A percentile compares a stretch with the other conserved stretches of the same genome.
phyloP scores from a whole-genome alignment of 2,113 vertebrate species.

The Pungitius pungitius region DNA sequence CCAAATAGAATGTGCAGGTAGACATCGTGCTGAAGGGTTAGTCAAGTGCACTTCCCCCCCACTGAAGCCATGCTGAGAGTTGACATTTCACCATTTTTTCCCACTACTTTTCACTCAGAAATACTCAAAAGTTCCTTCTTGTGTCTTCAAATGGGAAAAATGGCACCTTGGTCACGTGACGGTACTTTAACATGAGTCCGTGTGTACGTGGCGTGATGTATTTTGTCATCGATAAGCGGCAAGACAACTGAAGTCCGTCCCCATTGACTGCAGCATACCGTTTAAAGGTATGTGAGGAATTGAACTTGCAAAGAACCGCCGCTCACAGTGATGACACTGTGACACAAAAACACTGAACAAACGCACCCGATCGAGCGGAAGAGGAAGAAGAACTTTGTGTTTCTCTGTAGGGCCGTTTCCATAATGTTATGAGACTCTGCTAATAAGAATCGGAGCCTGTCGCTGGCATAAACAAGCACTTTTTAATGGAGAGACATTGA shows the following conservation, averaged over 20 bases:
- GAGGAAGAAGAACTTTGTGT: neutral
- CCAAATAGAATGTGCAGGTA: neutral
- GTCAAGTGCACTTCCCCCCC: neutral
- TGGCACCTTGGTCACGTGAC: neutral
- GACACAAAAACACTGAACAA: no score
- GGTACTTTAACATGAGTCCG: neutral
- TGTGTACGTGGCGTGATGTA: neutral
- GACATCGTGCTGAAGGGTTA: neutral
- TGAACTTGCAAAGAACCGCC: no score
- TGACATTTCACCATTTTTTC: neutral
- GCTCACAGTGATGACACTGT: neutral
- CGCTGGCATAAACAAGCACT: neutral
- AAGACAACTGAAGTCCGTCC: slow-evolving; percentile 23
- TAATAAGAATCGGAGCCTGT: neutral
- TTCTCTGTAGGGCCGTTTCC: neutral
- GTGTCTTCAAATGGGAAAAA: neutral
- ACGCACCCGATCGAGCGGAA: neutral
- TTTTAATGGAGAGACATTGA: neutral
- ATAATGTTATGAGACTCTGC: neutral
- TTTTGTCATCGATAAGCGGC: slow-evolving; percentile 5
- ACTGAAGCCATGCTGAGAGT: neutral
- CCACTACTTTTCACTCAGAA: neutral
- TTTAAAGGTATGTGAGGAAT: neutral
- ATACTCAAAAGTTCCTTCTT: neutral
- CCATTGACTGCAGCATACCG: slow-evolving; percentile 13